Base-by-base conservation (phyloP, 2,888 invertebrate genomes). In the Lordiphosa andalusiaca region DNA sequence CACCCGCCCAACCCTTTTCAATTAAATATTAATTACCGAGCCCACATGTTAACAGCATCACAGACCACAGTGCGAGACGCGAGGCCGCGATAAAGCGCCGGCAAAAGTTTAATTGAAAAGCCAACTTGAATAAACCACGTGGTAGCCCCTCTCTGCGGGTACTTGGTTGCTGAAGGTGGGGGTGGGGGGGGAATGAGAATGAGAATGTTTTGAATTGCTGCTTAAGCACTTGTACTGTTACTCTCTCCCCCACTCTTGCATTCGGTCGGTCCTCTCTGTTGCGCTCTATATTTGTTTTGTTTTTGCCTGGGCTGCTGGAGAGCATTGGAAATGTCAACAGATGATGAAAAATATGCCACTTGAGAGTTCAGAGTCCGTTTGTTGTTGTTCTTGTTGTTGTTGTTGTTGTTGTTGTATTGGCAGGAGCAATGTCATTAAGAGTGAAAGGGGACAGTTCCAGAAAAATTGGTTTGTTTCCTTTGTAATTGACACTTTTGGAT, bases 291-390 rank as follows among this genome's bases (percentile, higher is more conserved):
- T 35, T 47, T 64, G 58, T 56, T 60, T 46, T 39, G 25, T 46
- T 44, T 60, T 47, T 39, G 51, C 44, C 53, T 42, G 44, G 58
- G 60, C 35, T 53, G 71, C 16, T 44, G 69, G 30, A 30, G 30
- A 13, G 57, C 66, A 50, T 12, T 54, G 44, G 40, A 59, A 78
- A 67, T 66, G 84, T 73, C 77, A 84, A 72, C 63, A 81, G 69
- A 71, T 84, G 82, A 77, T 84, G 77, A 77, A 69, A 77, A 77
- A 77, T 77, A 78, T 69, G 78, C 66, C 82, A 84, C 75, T 84
- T 74, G 84, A 77, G 84, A 67, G 57, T 9, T 4, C 7, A 33
- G 41, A 23, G 39, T n/a, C n/a, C 10, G 3, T 6, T 39, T 65
- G 40, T 39, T 48, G 19, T 13, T 21, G 13, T 39, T 33, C n/a